Conservation (phyloP, 2,797 vertebrate genomes). For the Ambastaia sidthimunki region DNA sequence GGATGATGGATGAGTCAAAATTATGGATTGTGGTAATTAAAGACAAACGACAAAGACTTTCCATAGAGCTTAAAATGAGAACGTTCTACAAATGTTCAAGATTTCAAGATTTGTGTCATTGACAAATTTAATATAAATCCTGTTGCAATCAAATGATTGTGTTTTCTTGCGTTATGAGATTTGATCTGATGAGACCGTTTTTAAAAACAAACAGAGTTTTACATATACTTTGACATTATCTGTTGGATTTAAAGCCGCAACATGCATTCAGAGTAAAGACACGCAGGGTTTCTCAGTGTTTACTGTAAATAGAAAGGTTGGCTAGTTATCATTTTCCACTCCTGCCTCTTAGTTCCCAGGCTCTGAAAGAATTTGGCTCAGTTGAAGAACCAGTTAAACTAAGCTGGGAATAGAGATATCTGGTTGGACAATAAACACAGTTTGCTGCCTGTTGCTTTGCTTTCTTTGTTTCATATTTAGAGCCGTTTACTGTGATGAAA, state of each 20-base stretch:
- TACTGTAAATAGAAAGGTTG: conserved; percentile 63
- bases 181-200: conserved; percentile 29
- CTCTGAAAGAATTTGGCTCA: conserved; percentile 66
- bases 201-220: conserved; percentile 51
- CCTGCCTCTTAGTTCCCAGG: conserved; percentile 68
- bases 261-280: conserved; percentile 41
- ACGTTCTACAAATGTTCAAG: not conserved
- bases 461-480: conserved; percentile 63
- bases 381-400: conserved; percentile 54
- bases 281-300: conserved; percentile 39
- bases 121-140: not conserved
- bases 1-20: too few species aligned
- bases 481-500: conserved; percentile 30
- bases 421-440: conserved; percentile 69
- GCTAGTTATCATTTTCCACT: conserved; percentile 63
- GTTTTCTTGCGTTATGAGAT: conserved; percentile 47
- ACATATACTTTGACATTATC: conserved; percentile 52
- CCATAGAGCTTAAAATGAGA: not conserved
- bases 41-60: too few species aligned
- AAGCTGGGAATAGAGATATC: conserved; percentile 60
- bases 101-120: not conserved
- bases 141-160: not conserved
- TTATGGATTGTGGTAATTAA: too few species aligned
- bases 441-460: conserved; percentile 58
- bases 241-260: conserved; percentile 47